A percentile compares a stretch with the other conserved stretches of the same genome.
phyloP scores from a whole-genome alignment of 2,797 vertebrate species.

The Microcaecilia unicolor region DNA sequence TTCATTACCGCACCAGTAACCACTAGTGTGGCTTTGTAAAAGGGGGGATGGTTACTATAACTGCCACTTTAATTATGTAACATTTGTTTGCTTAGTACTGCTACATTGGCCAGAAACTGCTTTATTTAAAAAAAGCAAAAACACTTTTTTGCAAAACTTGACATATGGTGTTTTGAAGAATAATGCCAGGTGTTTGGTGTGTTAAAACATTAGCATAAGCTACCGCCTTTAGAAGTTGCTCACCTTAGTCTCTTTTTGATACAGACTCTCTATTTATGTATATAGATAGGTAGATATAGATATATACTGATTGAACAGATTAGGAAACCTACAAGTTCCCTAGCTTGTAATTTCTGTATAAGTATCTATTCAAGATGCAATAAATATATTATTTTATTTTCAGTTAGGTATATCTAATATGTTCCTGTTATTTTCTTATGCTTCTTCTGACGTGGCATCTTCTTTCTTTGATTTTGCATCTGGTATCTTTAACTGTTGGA shows the following conservation, averaged over 20 bases:
- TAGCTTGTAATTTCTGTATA: neutral
- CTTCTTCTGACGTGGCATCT: neutral
- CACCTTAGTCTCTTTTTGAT: constrained; percentile 20
- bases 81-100: neutral
- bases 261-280: too few species aligned
- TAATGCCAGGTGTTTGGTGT: constrained; percentile 28
- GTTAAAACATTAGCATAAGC: constrained; percentile 28
- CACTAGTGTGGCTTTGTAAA: too few species aligned
- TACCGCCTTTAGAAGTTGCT: constrained; percentile 13
- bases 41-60: too few species aligned
- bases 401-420: neutral
- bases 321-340: neutral
- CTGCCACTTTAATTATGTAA: neutral
- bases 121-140: too few species aligned
- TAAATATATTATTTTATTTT: neutral
- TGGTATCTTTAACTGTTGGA: neutral
- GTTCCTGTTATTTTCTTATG: neutral
- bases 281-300: too few species aligned
- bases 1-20: too few species aligned
- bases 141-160: constrained; percentile 35
- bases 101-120: neutral
- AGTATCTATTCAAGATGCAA: too few species aligned
- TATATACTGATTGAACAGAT: too few species aligned
- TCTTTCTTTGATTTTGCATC: constrained; percentile 19
- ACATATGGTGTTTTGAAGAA: constrained; percentile 35